A percentile compares a stretch with the other conserved stretches of the same genome.
Conservation (phyloP, 2,888 invertebrate genomes). For the Galerucella calmariensis region DNA sequence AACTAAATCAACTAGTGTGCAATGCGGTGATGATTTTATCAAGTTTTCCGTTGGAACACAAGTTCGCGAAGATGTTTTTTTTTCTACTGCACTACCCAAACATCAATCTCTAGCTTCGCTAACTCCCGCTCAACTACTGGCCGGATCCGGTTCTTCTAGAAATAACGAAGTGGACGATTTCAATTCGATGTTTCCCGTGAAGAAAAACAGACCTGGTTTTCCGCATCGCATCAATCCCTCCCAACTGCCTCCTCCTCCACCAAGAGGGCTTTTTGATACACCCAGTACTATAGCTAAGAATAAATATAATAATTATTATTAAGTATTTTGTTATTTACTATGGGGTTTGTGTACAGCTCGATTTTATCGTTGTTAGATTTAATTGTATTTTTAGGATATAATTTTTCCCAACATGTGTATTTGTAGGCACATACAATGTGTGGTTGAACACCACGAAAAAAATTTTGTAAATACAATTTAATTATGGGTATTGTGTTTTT, state of each 20-base stretch:
- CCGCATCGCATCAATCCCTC: not conserved
- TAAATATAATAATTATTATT: constrained; percentile 7
- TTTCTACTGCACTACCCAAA: constrained; percentile 49
- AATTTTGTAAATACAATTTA: not conserved
- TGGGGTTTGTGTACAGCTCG: not conserved
- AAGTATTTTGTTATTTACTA: not conserved
- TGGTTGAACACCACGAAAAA: not conserved
- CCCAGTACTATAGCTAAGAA: not conserved
- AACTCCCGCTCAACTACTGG: constrained; percentile 63
- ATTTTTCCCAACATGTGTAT: not conserved
- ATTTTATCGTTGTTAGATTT: not conserved
- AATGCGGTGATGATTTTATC: constrained; percentile 48
- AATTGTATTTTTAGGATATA: not conserved
- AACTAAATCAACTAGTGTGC: constrained; percentile 49
- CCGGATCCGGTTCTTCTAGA: constrained; percentile 38
- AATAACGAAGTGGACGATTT: not conserved
- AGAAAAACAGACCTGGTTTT: not conserved
- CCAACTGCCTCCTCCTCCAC: not conserved
- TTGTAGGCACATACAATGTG: not conserved
- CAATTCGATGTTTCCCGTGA: not conserved
- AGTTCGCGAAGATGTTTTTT: constrained; percentile 59
- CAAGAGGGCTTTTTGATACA: not conserved
- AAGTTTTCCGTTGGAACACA: constrained; percentile 58
- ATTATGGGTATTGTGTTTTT: not conserved
- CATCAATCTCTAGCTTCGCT: constrained; percentile 61